A percentile compares a stretch with the other conserved stretches of the same genome.
phyloP scores from a whole-genome alignment of 2,113 vertebrate species.

The Ranitomeya imitator region DNA sequence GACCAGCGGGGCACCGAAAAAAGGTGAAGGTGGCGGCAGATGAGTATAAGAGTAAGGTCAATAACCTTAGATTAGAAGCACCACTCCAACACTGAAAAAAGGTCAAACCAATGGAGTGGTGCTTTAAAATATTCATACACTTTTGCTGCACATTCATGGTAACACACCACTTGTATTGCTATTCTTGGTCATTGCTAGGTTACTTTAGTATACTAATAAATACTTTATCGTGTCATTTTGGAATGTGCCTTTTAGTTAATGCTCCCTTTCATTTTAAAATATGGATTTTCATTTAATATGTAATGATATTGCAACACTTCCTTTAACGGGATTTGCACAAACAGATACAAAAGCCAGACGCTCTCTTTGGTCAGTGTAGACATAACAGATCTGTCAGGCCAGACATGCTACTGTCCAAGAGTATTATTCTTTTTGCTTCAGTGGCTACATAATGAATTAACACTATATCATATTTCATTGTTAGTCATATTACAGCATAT shows the following conservation, averaged over 20 bases:
- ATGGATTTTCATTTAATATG: constrained; percentile 16
- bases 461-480: not conserved
- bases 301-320: constrained; percentile 47
- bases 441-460: constrained; percentile 17
- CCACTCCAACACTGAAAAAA: no score
- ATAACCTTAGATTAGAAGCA: no score
- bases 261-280: not conserved
- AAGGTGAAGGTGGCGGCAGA: no score
- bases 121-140: no score
- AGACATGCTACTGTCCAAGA: constrained; percentile 46
- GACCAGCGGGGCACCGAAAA: no score
- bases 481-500: constrained; percentile 12
- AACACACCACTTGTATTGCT: not conserved
- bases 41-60: no score
- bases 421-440: constrained; percentile 5
- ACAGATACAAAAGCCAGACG: constrained; percentile 53
- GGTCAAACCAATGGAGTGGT: no score
- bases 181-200: not conserved
- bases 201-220: not conserved
- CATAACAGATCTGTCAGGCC: constrained; percentile 39
- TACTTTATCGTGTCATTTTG: not conserved
- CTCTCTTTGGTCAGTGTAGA: constrained; percentile 33
- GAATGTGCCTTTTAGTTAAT: constrained; percentile 15
- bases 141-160: not conserved
- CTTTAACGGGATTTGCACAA: constrained; percentile 33